Evolutionary conservation across 2,888 invertebrate species (phyloP), one percentile per base, ranked within the genome.

Genomic region (Leptopilina drosophilae): DNA sequence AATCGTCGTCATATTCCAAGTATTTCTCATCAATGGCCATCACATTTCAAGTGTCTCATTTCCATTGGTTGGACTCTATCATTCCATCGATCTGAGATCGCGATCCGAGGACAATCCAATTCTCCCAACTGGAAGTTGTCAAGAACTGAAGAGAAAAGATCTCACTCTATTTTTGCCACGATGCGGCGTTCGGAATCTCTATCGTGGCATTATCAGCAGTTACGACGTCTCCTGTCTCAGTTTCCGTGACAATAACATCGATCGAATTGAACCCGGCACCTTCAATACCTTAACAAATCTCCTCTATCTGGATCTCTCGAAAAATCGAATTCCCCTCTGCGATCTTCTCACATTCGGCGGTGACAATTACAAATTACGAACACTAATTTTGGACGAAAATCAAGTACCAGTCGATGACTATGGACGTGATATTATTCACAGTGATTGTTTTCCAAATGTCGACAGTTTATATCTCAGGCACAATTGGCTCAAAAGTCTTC

Each of bases 261-360:
- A 83, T 64, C 81, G 83, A 5, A 82, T 89, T 7, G 73, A 82
- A 2, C 75, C 80, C 5, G 85, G 85, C 11, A 84, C 85, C 0
- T 89, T 89, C 81, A 84, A 85, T 15, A 81, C 80, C 14, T 5
- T 89, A n/a, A 85, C 87, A 3, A 87, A 86, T 83, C 79, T 89
- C 0, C 80, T 81, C n/a, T 88, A 87, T 69, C 85, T 89, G 33
- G 88, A 88, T 79, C 80, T 89, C 12, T 87, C 89, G 0, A 82
- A 84, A n/a, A 89, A 89, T 80, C 82, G 86, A 6, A 85, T 89
- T n/a, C 84, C 87, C 66, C 83, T 84, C 33, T 88, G 88, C 53
- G 85, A 88, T 77, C 78, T 89, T 2, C 78, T 87, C 20, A 85
- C 84, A 14, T 87, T 88, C 42, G 87, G 87, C 6, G 81, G 83